Percentiles rank a stretch among this genome's conserved stretches.
Evolutionary conservation across 2,797 vertebrate species (phyloP).

Genomic region (Pampus argenteus): DNA sequence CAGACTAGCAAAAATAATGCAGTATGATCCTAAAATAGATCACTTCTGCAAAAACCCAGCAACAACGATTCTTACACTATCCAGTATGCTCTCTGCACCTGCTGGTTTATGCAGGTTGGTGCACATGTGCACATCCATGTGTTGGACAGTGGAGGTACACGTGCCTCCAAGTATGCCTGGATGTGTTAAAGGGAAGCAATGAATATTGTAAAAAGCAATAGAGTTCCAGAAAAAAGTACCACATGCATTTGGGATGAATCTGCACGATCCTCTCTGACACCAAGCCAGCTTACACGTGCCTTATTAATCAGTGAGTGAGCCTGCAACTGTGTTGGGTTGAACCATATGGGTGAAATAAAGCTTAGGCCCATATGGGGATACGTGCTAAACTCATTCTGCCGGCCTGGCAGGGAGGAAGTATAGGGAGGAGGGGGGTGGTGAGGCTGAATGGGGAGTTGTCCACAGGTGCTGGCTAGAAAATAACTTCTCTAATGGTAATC

Average conservation of each 20-base stretch:
- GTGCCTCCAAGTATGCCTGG: conserved; percentile 16
- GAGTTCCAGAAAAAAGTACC: not conserved
- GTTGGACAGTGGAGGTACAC: conserved; percentile 35
- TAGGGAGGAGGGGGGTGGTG: conserved; percentile 1
- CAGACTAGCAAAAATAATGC: conserved; percentile 58
- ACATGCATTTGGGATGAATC: conserved; percentile 26
- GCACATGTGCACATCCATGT: conserved; percentile 51
- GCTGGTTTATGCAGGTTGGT: conserved; percentile 38
- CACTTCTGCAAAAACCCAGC: conserved; percentile 57
- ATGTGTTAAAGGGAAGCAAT: conserved; percentile 21
- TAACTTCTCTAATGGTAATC: conserved; percentile 22
- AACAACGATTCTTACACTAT: conserved; percentile 44
- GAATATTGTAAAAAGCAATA: conserved; percentile 4
- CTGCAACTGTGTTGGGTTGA: conserved; percentile 44
- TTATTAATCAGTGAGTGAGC: conserved; percentile 59
- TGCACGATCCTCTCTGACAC: conserved; percentile 1
- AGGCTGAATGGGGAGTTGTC: conserved; percentile 23
- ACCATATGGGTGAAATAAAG: conserved; percentile 76
- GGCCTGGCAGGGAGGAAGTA: conserved; percentile 4
- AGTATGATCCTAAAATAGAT: conserved; percentile 71
- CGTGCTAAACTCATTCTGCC: conserved; percentile 47
- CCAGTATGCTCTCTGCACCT: conserved; percentile 31
- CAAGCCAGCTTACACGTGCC: conserved; percentile 57
- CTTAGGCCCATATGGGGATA: conserved; percentile 58
- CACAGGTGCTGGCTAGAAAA: conserved; percentile 31